These are phyloP conservation scores for Megalops atlanticus DNA, from an alignment of 2,113 vertebrate genomes.

Conservation along the genomic window DNA sequence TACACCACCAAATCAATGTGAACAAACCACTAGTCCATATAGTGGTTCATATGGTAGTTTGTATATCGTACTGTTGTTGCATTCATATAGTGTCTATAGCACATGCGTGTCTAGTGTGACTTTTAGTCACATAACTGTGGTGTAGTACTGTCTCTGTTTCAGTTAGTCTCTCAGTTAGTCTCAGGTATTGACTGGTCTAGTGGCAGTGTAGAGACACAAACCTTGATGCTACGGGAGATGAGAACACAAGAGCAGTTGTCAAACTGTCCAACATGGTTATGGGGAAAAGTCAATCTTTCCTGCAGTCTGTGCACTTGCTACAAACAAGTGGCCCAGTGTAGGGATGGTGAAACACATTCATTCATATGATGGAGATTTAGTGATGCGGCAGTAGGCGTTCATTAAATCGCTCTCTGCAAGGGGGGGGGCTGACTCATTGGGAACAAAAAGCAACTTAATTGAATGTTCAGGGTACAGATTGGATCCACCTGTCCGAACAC, in stretches of 20 bases:
- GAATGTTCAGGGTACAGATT: not conserved
- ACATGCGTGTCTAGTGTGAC: not conserved
- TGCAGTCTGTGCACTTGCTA: not conserved
- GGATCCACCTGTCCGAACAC: constrained; percentile 36
- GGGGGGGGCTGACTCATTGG: not conserved
- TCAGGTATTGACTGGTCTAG: not conserved
- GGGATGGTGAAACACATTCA: not conserved
- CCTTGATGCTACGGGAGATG: not conserved
- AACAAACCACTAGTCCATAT: no score
- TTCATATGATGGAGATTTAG: not conserved
- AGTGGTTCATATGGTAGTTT: no score
- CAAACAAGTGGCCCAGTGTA: not conserved
- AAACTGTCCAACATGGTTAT: not conserved
- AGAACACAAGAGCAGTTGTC: not conserved
- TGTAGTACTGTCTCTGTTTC: no score
- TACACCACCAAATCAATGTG: no score
- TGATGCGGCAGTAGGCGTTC: not conserved
- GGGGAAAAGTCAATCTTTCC: not conserved
- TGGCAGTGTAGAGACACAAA: not conserved
- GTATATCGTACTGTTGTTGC: no score
- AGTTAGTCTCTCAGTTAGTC: not conserved
- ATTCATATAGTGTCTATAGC: no score
- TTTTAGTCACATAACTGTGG: not conserved
- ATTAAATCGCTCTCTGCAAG: not conserved
- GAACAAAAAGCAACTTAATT: not conserved